These are phyloP conservation scores for Limnephilus marmoratus DNA, from an alignment of 2,888 invertebrate genomes.

Conservation along the genomic window DNA sequence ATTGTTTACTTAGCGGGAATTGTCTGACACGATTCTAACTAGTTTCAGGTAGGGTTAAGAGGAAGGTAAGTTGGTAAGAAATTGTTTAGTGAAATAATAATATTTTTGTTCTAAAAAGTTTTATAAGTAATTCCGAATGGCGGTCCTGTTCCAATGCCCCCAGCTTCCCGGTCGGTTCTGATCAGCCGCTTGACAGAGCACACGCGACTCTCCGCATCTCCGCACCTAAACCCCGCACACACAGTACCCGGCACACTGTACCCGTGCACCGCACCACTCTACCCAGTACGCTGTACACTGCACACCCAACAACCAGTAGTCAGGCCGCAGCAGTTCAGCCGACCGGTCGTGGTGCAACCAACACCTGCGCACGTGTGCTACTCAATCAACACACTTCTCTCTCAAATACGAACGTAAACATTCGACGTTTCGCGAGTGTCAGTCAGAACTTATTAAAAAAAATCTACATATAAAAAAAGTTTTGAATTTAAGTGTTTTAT, in stretches of 20 bases:
- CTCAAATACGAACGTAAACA: conserved; percentile 12
- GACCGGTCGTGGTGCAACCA: conserved; percentile 52
- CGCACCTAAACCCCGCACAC: neutral
- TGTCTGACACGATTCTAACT: too few relatives aligned
- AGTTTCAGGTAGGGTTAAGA: too few relatives aligned
- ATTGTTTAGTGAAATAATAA: neutral
- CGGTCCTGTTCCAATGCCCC: conserved; percentile 11
- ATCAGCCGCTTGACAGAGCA: conserved; percentile 61
- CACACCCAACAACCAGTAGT: conserved; percentile 35
- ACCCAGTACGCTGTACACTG: neutral
- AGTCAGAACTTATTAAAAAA: conserved; percentile 3
- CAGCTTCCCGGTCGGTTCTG: conserved; percentile 52
- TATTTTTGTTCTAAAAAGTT: neutral
- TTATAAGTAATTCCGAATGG: neutral
- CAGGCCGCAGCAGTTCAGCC: conserved; percentile 57
- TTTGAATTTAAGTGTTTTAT: conserved; percentile 7
- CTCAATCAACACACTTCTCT: conserved; percentile 35
- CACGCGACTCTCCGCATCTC: conserved; percentile 53
- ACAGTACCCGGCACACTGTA: neutral
- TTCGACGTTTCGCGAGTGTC: conserved; percentile 46
- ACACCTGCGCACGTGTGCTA: conserved; percentile 41
- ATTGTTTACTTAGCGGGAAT: too few relatives aligned
- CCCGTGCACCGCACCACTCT: neutral
- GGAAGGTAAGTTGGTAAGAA: too few relatives aligned
- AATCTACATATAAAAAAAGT: neutral